Percentiles rank a stretch among this genome's conserved stretches.
Evolutionary conservation across 2,888 invertebrate species (phyloP).

Genomic region (Biston stratarius): DNA sequence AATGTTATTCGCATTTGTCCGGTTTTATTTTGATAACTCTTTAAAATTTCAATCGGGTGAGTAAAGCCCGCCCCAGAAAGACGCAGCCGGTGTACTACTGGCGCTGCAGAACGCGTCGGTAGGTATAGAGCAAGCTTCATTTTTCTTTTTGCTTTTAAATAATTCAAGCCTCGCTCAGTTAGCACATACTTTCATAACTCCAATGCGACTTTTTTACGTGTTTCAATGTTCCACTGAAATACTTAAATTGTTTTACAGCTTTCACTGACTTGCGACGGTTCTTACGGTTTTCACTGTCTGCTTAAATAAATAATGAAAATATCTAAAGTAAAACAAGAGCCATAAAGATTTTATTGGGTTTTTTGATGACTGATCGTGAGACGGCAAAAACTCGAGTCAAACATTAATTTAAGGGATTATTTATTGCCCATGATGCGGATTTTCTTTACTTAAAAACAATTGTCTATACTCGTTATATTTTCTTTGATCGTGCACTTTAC

Average conservation of each 20-base stretch:
- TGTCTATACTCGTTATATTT: not conserved
- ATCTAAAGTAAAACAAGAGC: conserved; percentile 26
- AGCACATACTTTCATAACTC: conserved; percentile 36
- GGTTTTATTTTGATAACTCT: not conserved
- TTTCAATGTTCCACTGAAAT: conserved; percentile 31
- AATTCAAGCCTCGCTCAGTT: conserved; percentile 26
- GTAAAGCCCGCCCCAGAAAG: no score
- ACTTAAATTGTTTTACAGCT: conserved; percentile 36
- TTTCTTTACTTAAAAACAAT: conserved; percentile 14
- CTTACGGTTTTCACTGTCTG: conserved; percentile 27
- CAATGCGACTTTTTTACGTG: conserved; percentile 28
- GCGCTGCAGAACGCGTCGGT: no score
- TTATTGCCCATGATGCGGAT: conserved; percentile 14
- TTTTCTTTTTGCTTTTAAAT: conserved; percentile 13
- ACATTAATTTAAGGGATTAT: conserved; percentile 20
- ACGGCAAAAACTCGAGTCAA: conserved; percentile 13
- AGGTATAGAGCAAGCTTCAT: not conserved
- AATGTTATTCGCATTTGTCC: no score
- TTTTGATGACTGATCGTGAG: conserved; percentile 28
- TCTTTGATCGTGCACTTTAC: conserved; percentile 31
- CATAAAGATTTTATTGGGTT: conserved; percentile 26
- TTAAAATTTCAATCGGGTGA: not conserved
- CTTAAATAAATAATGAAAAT: conserved; percentile 31
- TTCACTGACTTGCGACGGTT: conserved; percentile 25
- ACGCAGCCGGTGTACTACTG: no score